These are phyloP conservation scores for Gadopsis bispinosus DNA, from an alignment of 2,797 vertebrate genomes.

Conservation along the genomic window DNA sequence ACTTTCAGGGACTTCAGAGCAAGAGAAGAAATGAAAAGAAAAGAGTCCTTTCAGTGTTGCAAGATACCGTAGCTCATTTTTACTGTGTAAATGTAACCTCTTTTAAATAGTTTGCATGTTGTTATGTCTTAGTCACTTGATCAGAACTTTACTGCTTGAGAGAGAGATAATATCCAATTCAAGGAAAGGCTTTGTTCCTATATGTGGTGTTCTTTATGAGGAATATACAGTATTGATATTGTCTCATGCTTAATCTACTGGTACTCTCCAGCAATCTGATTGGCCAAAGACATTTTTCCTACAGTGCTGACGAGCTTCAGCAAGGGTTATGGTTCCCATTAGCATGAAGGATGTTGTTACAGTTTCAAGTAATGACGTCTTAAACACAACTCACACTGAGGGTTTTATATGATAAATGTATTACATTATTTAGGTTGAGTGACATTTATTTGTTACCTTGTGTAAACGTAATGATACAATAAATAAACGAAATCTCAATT, in stretches of 20 bases:
- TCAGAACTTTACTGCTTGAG: not conserved
- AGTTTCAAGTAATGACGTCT: not conserved
- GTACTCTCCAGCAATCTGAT: not conserved
- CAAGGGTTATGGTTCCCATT: not conserved
- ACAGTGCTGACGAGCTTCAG: not conserved
- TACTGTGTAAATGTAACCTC: conserved; percentile 27
- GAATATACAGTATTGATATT: not conserved
- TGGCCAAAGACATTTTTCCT: not conserved
- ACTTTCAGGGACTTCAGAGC: conserved; percentile 3
- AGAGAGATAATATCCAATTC: not conserved
- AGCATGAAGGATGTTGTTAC: not conserved
- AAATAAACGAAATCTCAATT: not conserved
- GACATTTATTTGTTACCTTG: not conserved
- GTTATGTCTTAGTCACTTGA: not conserved
- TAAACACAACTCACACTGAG: not conserved
- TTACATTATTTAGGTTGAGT: not conserved
- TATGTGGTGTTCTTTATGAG: not conserved
- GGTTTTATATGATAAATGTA: conserved; percentile 6
- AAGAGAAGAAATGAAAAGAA: conserved; percentile 23
- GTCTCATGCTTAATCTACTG: not conserved
- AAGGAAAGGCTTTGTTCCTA: not conserved
- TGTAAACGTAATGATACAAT: not conserved
- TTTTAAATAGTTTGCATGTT: not conserved
- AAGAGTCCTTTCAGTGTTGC: conserved; percentile 21
- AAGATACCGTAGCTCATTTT: conserved; percentile 25